A percentile compares a stretch with the other conserved stretches of the same genome.
Evolutionary conservation across 2,113 vertebrate species (phyloP).

Genomic region (Hydrochoerus hydrochaeris): DNA sequence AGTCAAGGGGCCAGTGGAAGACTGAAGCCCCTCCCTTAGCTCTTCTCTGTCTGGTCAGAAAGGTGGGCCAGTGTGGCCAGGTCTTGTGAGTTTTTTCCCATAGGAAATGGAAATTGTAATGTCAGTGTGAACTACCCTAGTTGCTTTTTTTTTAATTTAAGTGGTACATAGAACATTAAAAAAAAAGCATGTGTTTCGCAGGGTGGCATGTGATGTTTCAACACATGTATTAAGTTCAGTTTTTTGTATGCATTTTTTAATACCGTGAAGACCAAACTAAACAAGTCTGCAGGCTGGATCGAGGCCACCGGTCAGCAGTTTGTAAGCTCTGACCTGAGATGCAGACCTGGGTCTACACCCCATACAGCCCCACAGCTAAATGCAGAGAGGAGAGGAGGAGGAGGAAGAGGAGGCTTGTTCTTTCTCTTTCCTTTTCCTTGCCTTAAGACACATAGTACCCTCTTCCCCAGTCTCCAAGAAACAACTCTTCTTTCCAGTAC

Average conservation of each 20-base stretch:
- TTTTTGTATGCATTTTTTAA: not conserved
- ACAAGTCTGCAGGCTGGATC: not conserved
- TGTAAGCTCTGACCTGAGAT: not conserved
- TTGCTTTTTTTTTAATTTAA: not conserved
- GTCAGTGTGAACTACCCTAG: not conserved
- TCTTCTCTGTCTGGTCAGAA: not conserved
- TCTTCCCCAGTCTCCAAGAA: not conserved
- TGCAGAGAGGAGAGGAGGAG: not conserved
- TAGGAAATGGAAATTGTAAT: not conserved
- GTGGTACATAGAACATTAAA: not conserved
- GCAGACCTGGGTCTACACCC: not conserved
- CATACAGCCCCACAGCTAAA: not conserved
- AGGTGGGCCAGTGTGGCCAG: not conserved
- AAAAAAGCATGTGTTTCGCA: not conserved
- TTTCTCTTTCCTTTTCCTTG: not conserved
- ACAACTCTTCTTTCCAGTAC: not conserved
- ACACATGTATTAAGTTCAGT: not conserved
- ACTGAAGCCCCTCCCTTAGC: accelerated
- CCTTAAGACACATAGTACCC: not conserved
- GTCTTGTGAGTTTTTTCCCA: not conserved
- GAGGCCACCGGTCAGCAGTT: not conserved
- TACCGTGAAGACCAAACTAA: conserved; percentile 16
- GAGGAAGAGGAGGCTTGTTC: not conserved
- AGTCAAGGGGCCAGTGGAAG: not conserved
- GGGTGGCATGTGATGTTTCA: not conserved